phyloP scores from a whole-genome alignment of 2,888 invertebrate species.

The Dynastes grantii region DNA sequence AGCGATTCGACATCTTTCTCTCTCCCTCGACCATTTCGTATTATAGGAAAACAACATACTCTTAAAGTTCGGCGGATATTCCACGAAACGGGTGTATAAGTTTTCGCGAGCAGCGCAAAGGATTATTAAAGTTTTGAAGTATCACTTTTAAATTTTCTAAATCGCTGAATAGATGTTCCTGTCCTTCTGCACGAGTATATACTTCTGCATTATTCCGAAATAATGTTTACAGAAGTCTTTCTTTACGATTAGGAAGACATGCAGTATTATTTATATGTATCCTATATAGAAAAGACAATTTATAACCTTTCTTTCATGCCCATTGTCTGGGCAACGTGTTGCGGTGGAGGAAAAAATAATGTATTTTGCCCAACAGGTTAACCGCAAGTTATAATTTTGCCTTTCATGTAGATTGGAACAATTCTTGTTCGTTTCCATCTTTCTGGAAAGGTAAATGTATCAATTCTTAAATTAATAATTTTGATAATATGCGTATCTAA shows the following conservation, averaged over 20 bases:
- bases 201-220: conserved; percentile 18
- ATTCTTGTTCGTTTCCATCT: too few relatives aligned
- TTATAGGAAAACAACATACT: conserved; percentile 25
- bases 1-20: neutral
- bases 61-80: conserved; percentile 29
- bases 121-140: conserved; percentile 39
- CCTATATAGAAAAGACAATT: too few relatives aligned
- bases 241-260: neutral
- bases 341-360: too few relatives aligned
- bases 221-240: neutral
- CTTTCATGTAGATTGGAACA: too few relatives aligned
- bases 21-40: neutral
- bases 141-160: conserved; percentile 36
- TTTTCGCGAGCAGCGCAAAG: conserved; percentile 1
- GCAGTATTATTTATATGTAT: neutral
- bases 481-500: too few relatives aligned
- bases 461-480: too few relatives aligned
- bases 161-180: conserved; percentile 27
- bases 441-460: too few relatives aligned
- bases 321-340: too few relatives aligned
- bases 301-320: too few relatives aligned
- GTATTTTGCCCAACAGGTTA: too few relatives aligned
- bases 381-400: too few relatives aligned
- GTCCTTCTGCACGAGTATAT: neutral
- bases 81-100: conserved; percentile 1